Conservation (phyloP, 2,797 vertebrate species). For the Neosalanx taihuensis region DNA sequence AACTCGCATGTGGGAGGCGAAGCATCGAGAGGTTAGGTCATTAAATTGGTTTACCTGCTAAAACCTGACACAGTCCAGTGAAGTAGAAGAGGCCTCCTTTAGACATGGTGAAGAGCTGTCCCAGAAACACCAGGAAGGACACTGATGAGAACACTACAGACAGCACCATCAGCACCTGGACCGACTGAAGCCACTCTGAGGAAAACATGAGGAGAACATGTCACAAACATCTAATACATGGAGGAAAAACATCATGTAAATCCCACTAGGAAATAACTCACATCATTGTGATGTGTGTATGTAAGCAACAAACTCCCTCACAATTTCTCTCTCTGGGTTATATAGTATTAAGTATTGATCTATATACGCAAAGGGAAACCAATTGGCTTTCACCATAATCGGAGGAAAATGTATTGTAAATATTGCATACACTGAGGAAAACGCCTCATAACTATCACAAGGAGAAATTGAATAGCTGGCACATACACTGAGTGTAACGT, state of each 20-base stretch:
- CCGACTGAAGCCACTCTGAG: constrained; percentile 82
- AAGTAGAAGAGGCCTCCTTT: constrained; percentile 85
- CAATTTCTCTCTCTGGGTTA: too few species aligned
- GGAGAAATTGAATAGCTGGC: too few species aligned
- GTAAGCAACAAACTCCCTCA: too few species aligned
- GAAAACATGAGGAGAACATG: not conserved
- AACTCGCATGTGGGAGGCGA: not conserved
- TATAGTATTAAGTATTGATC: too few species aligned
- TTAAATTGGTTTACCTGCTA: constrained; percentile 70
- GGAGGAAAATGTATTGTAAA: too few species aligned
- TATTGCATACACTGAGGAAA: not conserved
- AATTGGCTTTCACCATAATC: too few species aligned
- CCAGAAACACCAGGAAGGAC: constrained; percentile 84
- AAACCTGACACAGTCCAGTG: constrained; percentile 83
- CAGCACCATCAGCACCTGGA: constrained; percentile 86
- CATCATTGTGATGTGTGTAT: too few species aligned
- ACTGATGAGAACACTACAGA: constrained; percentile 83
- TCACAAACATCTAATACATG: not conserved
- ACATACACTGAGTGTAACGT: too few species aligned
- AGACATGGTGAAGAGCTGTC: constrained; percentile 81
- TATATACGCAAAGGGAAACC: too few species aligned
- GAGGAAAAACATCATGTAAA: not conserved
- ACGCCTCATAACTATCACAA: not conserved
- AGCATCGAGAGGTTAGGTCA: not conserved
- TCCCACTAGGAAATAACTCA: too few species aligned